Base-by-base conservation (phyloP, 2,888 invertebrate genomes). In the Hololepta plana region DNA sequence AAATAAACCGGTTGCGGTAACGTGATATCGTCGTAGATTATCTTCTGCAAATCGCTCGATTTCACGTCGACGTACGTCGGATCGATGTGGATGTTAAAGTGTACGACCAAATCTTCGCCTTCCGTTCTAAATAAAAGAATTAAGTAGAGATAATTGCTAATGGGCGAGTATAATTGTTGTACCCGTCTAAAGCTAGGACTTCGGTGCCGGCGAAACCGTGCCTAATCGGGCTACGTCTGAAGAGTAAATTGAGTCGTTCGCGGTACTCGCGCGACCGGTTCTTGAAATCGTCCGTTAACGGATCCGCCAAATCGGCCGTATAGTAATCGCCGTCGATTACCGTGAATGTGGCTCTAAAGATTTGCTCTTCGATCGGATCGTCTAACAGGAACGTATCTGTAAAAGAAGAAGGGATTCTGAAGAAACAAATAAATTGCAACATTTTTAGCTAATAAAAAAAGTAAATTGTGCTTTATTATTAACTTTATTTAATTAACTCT, bases 151-250 rank as follows among this genome's bases (percentile, higher is more conserved):
- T n/a, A n/a, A n/a, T n/a, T n/a, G n/a, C n/a, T n/a, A n/a, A n/a
- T n/a, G n/a, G n/a, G n/a, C n/a, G n/a, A n/a, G n/a, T n/a, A n/a
- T n/a, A n/a, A n/a, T n/a, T n/a, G n/a, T n/a, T n/a, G n/a, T 57
- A 84, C 84, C 77, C 82, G 51, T 87, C 85, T 26, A 87, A 62
- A 12, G 85, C 85, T 26, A 87, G 60, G 29, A 85, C 72, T 47
- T 87, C 85, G 14, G 76, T 72, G 12, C 72, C 68, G 32, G 77
- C 63, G 49, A 80, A 87, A 30, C 80, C 73, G 38, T 76, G 67
- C 36, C 72, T 64, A 17, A 82, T 59, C 39, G 72, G 65, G 28
- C 84, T 84, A 39, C 74, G 64, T 30, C 69, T 64, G 47, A 81
- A 74, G 20, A 81, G 55, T 32, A 75, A 59, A 57, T 75, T 73